phyloP scores from a whole-genome alignment of 2,797 vertebrate species.

The Phrynocephalus guinanensis region DNA sequence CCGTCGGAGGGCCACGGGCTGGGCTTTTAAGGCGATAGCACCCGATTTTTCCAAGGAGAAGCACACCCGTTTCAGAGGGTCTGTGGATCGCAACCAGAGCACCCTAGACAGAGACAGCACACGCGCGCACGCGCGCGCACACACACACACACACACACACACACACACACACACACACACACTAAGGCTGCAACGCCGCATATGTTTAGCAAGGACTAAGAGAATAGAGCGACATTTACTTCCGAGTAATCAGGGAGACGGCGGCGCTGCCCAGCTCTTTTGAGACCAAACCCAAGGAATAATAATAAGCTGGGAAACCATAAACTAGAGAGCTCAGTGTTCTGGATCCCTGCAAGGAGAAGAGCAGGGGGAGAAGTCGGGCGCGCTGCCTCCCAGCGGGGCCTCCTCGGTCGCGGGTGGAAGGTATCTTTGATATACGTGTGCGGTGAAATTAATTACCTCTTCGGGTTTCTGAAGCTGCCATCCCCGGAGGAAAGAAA shows the following conservation, averaged over 20 bases:
- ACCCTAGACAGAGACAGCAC: too few relatives aligned
- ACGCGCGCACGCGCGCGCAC: too few relatives aligned
- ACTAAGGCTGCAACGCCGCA: background rate
- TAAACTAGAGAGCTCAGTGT: too few relatives aligned
- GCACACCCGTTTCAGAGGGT: background rate
- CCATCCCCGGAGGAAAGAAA: background rate
- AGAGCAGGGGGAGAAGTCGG: too few relatives aligned
- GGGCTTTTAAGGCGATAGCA: background rate
- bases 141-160: too few relatives aligned
- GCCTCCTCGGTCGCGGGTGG: too few relatives aligned
- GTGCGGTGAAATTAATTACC: background rate
- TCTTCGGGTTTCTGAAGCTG: background rate
- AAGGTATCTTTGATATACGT: background rate
- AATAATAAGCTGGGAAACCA: too few relatives aligned
- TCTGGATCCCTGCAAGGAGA: background rate
- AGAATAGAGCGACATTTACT: too few relatives aligned
- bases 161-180: too few relatives aligned
- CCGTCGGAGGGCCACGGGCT: too few relatives aligned
- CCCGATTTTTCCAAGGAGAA: background rate
- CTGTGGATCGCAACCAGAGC: background rate
- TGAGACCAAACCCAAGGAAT: background rate
- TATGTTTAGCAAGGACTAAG: background rate
- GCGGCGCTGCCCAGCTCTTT: background rate
- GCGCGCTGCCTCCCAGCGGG: too few relatives aligned
- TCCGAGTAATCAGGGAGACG: background rate